A percentile compares a stretch with the other conserved stretches of the same genome.
phyloP scores from a whole-genome alignment of 2,797 vertebrate genomes.

The Pygocentrus nattereri region DNA sequence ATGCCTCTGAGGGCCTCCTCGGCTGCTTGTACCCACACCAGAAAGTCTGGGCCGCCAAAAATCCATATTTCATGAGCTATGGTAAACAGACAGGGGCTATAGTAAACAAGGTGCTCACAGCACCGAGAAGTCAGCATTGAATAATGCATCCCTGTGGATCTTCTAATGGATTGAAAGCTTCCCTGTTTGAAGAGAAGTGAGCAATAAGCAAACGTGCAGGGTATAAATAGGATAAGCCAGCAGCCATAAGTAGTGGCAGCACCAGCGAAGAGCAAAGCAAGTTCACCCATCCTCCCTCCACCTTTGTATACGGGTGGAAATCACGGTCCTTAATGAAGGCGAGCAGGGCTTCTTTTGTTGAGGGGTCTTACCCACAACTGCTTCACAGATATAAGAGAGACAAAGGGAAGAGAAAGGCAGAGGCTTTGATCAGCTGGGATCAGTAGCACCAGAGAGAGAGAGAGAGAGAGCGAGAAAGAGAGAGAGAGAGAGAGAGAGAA shows the following conservation, averaged over 20 bases:
- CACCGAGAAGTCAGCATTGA: conserved; percentile 71
- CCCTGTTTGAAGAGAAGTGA: conserved; percentile 76
- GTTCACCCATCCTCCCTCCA: conserved; percentile 66
- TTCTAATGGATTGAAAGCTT: conserved; percentile 80
- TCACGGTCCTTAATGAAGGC: conserved; percentile 55
- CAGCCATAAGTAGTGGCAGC: conserved; percentile 67
- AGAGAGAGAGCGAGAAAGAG: conserved; percentile 3
- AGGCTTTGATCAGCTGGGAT: conserved; percentile 79
- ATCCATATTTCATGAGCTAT: conserved; percentile 82
- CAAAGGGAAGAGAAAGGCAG: conserved; percentile 67
- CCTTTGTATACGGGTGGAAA: conserved; percentile 75
- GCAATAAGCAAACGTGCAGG: conserved; percentile 75
- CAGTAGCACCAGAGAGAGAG: conserved; percentile 2
- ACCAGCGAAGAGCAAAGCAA: conserved; percentile 52
- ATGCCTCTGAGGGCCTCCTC: neutral
- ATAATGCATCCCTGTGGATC: conserved; percentile 78
- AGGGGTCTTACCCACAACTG: conserved; percentile 65
- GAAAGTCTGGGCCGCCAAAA: conserved; percentile 7
- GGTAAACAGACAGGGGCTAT: conserved; percentile 60
- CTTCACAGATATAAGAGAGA: conserved; percentile 80
- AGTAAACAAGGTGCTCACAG: conserved; percentile 73
- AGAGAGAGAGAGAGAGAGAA: neutral
- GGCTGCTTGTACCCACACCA: conserved; percentile 54
- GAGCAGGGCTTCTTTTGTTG: conserved; percentile 25
- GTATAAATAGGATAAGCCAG: conserved; percentile 81